Base-by-base conservation (phyloP, 2,113 vertebrate genomes). In the Ondatra zibethicus region DNA sequence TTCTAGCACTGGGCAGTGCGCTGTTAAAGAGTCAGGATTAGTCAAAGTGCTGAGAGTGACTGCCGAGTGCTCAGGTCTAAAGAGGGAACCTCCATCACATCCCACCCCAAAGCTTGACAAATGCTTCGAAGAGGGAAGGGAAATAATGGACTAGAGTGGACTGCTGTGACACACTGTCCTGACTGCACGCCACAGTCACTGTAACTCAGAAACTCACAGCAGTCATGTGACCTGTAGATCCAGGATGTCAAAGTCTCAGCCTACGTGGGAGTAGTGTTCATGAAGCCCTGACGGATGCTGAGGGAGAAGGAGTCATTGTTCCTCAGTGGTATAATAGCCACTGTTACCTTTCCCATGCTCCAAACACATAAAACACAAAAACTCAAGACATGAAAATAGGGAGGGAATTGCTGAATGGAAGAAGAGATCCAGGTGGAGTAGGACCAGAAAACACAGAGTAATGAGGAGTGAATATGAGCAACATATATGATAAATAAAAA, bases 111-210 rank as follows among this genome's bases (percentile, higher is more conserved):
- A 42, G 55, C 58, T 63, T n/a, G 4, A 13, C 13, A 63, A 58
- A 42, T 1, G 42, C 55, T 63, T 42, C 58, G 1, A 8, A 63
- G 55, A 42, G n/a, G n/a, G n/a, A 27, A 84, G 29, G 14, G n/a
- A 61, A 29, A 84, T n/a, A 63, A 63, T 3, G n/a, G 39, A 17
- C 17, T 14, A 84, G n/a, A 39, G n/a, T 5, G 3, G 33, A 13
- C 33, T n/a, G 77, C 33, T 5, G n/a, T 31, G 25, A 16, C 1
- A 17, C 25, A 9, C 13, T 29, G n/a, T 5, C 58, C n/a, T 29
- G n/a, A 0, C 7, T 12, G 29, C 58, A 29, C 4, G 0, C 3
- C 81, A 61, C 13, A 9, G n/a, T 14, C 4, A 1, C 23, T 36
- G 36, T 66, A 7, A 27, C 36, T 14, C 80, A 61, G 0, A 11